phyloP scores from a whole-genome alignment of 2,797 vertebrate species.

The Phataginus tricuspis region DNA sequence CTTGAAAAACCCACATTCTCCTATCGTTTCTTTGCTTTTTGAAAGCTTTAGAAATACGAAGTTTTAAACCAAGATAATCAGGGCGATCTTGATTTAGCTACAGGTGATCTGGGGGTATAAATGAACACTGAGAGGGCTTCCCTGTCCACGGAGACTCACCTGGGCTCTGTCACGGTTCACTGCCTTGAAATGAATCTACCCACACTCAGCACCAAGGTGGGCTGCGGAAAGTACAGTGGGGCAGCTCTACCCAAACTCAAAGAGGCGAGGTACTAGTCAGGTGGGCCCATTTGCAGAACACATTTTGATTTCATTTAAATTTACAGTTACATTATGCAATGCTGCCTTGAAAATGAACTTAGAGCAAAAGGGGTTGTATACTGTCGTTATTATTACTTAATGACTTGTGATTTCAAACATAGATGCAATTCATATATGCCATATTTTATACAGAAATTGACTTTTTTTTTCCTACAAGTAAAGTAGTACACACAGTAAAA shows the following conservation, averaged over 20 bases:
- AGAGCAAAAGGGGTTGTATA: not conserved
- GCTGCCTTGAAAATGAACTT: not conserved
- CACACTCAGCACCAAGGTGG: not conserved
- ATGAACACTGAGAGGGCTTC: not conserved
- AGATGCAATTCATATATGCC: not conserved
- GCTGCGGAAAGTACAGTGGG: not conserved
- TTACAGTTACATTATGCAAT: not conserved
- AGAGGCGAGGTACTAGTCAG: not conserved
- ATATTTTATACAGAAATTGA: not conserved
- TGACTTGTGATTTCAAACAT: not conserved
- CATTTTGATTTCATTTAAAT: not conserved
- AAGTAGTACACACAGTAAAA: not conserved
- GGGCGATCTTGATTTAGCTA: slow-evolving; percentile 70
- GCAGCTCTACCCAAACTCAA: rapidly evolving
- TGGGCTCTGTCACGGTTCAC: not conserved
- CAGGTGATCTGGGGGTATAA: slow-evolving; percentile 50
- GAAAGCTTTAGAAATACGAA: not conserved
- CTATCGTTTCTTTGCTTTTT: not conserved
- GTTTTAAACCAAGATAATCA: slow-evolving; percentile 71
- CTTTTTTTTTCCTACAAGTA: not conserved
- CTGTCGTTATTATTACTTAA: not conserved
- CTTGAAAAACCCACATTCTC: not conserved
- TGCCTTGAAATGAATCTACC: not conserved
- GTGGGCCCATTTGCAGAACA: not conserved
- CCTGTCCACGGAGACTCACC: slow-evolving; percentile 19